phyloP scores from a whole-genome alignment of 2,113 vertebrate species.

The Beaufortia kweichowensis region DNA sequence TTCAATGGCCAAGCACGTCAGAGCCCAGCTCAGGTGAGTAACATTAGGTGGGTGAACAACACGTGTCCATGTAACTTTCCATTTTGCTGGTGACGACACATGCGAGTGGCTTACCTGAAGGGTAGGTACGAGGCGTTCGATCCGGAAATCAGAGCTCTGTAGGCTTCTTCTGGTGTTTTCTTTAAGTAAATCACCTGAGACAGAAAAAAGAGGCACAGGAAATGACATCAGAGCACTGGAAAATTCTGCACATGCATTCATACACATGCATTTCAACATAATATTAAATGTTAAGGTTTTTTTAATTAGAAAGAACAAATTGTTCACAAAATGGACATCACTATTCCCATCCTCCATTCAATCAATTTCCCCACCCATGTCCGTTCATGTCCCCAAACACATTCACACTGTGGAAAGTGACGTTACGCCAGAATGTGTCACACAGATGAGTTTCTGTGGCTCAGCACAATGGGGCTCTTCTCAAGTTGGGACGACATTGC shows the following conservation, averaged over 20 bases:
- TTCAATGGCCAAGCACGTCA: neutral
- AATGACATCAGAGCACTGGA: neutral
- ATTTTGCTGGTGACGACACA: neutral
- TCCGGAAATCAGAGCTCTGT: constrained; percentile 84
- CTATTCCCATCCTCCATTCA: neutral
- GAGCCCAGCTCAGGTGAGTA: neutral
- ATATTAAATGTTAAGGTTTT: too few species aligned
- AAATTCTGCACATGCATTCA: too few species aligned
- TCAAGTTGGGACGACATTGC: constrained; percentile 34
- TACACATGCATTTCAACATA: too few species aligned
- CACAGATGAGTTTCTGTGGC: constrained; percentile 38
- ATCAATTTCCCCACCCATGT: neutral
- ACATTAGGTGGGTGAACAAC: neutral
- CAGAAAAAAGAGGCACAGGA: neutral
- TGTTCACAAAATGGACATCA: neutral
- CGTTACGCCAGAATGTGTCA: constrained; percentile 39
- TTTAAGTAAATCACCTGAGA: constrained; percentile 93
- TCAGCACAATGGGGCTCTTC: constrained; percentile 43
- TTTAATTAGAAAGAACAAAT: neutral
- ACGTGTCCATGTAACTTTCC: neutral
- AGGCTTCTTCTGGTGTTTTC: constrained; percentile 94
- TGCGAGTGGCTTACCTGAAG: constrained; percentile 83
- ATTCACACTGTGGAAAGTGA: constrained; percentile 13
- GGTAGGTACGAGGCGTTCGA: constrained; percentile 91
- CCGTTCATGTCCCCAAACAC: neutral